These are phyloP conservation scores for Pyrocephalus nanus DNA, from an alignment of 2,797 vertebrate genomes.

Conservation along the genomic window DNA sequence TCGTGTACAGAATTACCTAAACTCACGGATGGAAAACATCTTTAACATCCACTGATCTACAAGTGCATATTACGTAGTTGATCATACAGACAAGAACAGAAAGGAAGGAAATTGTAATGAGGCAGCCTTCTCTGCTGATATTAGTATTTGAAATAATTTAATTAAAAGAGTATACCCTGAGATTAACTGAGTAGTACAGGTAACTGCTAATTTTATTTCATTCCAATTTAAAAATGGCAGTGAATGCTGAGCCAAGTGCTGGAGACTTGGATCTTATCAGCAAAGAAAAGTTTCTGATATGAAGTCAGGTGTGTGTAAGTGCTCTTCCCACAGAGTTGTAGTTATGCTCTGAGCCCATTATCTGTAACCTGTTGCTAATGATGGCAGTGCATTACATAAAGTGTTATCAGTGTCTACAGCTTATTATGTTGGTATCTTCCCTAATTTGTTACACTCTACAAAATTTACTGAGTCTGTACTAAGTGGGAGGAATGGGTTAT, in stretches of 20 bases:
- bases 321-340: not conserved
- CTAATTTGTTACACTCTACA: not conserved
- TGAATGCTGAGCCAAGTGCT: not conserved
- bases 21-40: not conserved
- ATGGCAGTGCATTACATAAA: not conserved
- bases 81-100: not conserved
- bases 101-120: not conserved
- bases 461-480: not conserved
- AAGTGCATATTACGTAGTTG: not conserved
- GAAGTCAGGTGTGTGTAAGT: not conserved
- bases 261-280: not conserved
- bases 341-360: not conserved
- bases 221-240: not conserved
- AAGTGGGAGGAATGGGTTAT: not conserved
- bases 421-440: not conserved
- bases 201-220: not conserved
- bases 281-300: not conserved
- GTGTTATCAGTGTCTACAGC: not conserved
- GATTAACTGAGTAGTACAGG: not conserved
- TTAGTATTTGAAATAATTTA: not conserved
- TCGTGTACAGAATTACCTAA: not conserved
- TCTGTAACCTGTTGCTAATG: not conserved
- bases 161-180: not conserved
- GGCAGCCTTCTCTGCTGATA: not conserved
- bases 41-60: not conserved